These are phyloP conservation scores for Pionites leucogaster DNA, from an alignment of 2,113 vertebrate species.

Conservation along the genomic window DNA sequence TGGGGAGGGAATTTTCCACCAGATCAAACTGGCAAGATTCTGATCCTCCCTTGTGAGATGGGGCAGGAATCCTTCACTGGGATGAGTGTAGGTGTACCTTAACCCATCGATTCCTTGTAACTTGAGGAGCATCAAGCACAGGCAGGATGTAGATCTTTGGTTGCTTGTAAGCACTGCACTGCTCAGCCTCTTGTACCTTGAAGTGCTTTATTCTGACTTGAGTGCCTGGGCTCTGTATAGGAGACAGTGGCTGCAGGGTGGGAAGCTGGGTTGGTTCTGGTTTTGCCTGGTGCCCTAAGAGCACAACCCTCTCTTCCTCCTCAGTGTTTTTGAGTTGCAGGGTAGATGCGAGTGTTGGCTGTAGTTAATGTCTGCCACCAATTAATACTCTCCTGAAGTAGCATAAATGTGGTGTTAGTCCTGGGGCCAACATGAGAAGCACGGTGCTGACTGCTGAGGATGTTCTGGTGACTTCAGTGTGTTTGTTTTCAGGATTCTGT, in stretches of 20 bases:
- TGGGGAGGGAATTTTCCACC: conserved; percentile 37
- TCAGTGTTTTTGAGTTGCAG: background rate
- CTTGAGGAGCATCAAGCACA: background rate
- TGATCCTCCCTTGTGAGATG: background rate
- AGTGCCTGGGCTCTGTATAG: background rate
- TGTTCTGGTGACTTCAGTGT: background rate
- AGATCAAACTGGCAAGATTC: background rate
- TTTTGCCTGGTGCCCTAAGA: background rate
- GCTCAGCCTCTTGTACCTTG: background rate
- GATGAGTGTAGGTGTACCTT: background rate
- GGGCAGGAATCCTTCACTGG: background rate
- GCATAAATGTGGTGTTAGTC: background rate
- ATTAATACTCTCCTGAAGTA: background rate
- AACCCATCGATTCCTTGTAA: background rate
- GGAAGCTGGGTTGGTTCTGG: background rate
- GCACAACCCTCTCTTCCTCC: background rate
- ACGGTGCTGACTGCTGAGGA: background rate
- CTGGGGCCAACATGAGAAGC: background rate
- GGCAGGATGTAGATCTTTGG: background rate
- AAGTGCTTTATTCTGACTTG: background rate
- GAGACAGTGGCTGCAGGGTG: background rate
- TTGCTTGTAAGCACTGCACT: background rate
- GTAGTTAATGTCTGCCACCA: background rate
- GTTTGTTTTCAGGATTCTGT: conserved; percentile 84
- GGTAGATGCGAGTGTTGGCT: background rate